Evolutionary conservation across 2,888 invertebrate species (phyloP), one percentile per base, ranked within the genome.

Genomic region (Chrysolina haemoptera): DNA sequence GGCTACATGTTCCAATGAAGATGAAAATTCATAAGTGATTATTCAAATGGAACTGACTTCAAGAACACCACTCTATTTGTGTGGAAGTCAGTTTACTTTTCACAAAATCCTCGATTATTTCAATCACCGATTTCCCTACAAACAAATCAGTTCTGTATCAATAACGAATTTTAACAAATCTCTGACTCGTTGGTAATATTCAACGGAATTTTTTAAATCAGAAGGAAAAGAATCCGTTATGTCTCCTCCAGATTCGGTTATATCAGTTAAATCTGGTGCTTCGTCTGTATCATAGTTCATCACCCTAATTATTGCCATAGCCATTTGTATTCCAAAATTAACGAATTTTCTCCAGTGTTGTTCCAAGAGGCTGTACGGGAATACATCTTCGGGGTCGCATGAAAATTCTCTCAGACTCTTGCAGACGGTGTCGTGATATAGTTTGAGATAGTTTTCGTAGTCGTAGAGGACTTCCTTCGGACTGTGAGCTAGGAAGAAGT

Each of bases 401-500:
- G 8, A 35, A 8, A 81, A 79, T 66, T 76, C 67, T 53, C 20
- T 41, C 6, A 85, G 71, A 71, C 69, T 78, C 9, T 76, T 75
- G 4, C 76, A 71, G 8, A 86, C 50, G 1, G 80, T 79, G 41
- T 83, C 74, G 68, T 86, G 76, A 71, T 86, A 86, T 20, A 79
- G 71, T 12, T 79, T 69, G 9, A 86, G 69, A 20, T 83, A 76
- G 8, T 77, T 71, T 18, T 84, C 76, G 43, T 79, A 83, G 43
- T 84, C 65, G 59, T 80, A 35, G 35, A 35, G 35, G 8, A 35
- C 8, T 35, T 35, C 35, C 35, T 35, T 35, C 8, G 35, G 35
- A 68, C 80, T 78, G 55, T 82, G 82, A n/a, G 82, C 81, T 55
- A 82, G 84, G 22, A 86, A 66, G 68, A 84, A 77, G 68, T 86